Percentiles rank a stretch among this genome's conserved stretches.
Conservation (phyloP, 2,797 vertebrate genomes). For the Karalla daura region DNA sequence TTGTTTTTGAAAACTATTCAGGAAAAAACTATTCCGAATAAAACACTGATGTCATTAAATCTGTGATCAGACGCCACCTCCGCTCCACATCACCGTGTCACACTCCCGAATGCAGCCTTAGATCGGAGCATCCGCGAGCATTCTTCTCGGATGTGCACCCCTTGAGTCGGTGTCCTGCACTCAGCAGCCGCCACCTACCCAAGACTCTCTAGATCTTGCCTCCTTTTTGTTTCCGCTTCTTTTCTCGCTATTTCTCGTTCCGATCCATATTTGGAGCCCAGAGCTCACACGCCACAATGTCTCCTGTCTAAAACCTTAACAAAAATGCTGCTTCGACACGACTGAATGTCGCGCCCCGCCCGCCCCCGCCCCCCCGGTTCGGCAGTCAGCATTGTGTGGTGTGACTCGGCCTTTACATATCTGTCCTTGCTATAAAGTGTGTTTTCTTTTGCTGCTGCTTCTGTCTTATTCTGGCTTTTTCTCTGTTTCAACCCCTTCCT, state of each 20-base stretch:
- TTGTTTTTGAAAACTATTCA: too few species aligned
- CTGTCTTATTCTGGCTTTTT: slow-evolving; percentile 73
- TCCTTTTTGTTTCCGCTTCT: slow-evolving; percentile 16
- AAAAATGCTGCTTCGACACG: slow-evolving; percentile 32
- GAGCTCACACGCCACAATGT: slow-evolving; percentile 57
- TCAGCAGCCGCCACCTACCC: neutral
- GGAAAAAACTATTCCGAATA: too few species aligned
- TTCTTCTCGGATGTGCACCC: neutral
- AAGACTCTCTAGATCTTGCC: neutral
- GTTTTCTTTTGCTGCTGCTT: slow-evolving; percentile 77
- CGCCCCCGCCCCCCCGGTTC: slow-evolving; percentile 22
- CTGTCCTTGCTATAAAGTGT: slow-evolving; percentile 65
- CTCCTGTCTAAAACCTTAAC: slow-evolving; percentile 61
- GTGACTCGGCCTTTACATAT: slow-evolving; percentile 59
- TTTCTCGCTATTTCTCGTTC: slow-evolving; percentile 28
- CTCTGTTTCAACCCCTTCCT: slow-evolving; percentile 60
- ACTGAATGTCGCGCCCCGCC: slow-evolving; percentile 34
- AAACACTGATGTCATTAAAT: neutral
- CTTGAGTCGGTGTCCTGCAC: neutral
- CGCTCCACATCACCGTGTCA: neutral
- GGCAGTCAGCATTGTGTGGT: slow-evolving; percentile 64
- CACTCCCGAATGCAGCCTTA: neutral
- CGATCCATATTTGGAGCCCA: slow-evolving; percentile 51
- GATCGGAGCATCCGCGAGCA: neutral
- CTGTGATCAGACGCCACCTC: neutral